Conservation (phyloP, 2,113 vertebrate species). For the Mola mola region DNA sequence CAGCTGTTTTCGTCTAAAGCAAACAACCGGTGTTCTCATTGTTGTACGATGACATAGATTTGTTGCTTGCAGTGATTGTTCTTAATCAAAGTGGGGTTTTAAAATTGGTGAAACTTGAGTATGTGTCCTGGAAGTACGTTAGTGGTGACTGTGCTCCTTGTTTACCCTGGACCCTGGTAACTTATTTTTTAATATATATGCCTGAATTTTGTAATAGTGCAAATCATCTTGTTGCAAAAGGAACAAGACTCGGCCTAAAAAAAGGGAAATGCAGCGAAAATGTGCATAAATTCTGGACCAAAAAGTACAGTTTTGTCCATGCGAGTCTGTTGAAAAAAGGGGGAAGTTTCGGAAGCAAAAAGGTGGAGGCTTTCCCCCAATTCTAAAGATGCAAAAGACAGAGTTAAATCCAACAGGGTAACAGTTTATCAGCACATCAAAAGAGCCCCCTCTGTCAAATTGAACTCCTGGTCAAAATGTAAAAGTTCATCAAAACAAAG, state of each 20-base stretch:
- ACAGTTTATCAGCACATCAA: conserved; percentile 34
- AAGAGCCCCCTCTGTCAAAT: conserved; percentile 51
- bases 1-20: conserved; percentile 74
- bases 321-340: conserved; percentile 18
- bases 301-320: conserved; percentile 30
- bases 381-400: conserved; percentile 10
- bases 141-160: conserved; percentile 70
- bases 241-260: conserved; percentile 24
- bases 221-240: conserved; percentile 37
- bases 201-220: conserved; percentile 44
- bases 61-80: conserved; percentile 79
- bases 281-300: conserved; percentile 15
- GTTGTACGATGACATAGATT: conserved; percentile 72
- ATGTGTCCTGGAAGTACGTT: conserved; percentile 72
- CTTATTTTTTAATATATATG: conserved; percentile 36
- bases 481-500: conserved; percentile 48
- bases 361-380: conserved; percentile 25
- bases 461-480: conserved; percentile 63
- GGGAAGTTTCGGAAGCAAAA: conserved; percentile 47
- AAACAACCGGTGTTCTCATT: conserved; percentile 73
- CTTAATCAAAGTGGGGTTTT: conserved; percentile 77
- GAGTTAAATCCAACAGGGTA: conserved; percentile 31
- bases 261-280: conserved; percentile 23
- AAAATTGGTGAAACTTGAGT: conserved; percentile 72
- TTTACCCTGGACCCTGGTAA: conserved; percentile 63